Conservation (phyloP, 2,888 invertebrate species). For the Dynastes hyllus region DNA sequence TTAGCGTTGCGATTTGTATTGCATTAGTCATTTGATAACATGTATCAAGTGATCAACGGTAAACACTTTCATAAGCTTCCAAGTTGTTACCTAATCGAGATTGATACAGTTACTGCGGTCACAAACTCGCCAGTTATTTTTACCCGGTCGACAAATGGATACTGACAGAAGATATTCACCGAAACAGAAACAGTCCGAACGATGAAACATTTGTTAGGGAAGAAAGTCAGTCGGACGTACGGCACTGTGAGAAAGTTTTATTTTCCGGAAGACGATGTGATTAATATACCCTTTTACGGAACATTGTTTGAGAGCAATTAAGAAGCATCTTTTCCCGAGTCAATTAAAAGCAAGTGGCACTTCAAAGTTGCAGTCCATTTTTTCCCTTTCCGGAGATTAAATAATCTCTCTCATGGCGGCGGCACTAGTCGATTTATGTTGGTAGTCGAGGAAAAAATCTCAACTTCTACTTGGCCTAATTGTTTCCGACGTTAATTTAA, state of each 20-base stretch:
- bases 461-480: constrained; percentile 35
- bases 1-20: background rate
- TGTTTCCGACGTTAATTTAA: constrained; percentile 40
- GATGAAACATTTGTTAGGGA: constrained; percentile 45
- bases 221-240: constrained; percentile 25
- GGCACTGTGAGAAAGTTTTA: constrained; percentile 37
- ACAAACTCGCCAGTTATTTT: constrained; percentile 31
- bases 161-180: constrained; percentile 43
- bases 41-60: constrained; percentile 20
- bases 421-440: constrained; percentile 41
- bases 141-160: constrained; percentile 26
- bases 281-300: constrained; percentile 44
- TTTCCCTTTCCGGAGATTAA: constrained; percentile 42
- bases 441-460: constrained; percentile 10
- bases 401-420: constrained; percentile 44
- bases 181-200: constrained; percentile 42
- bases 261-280: constrained; percentile 46
- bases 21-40: constrained; percentile 16
- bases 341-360: constrained; percentile 46
- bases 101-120: constrained; percentile 36
- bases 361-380: constrained; percentile 43
- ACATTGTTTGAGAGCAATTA: constrained; percentile 48
- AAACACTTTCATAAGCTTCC: constrained; percentile 32
- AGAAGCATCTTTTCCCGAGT: constrained; percentile 47
- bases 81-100: constrained; percentile 33